Base-by-base conservation (phyloP, 2,888 invertebrate species). In the Erebia aethiops region DNA sequence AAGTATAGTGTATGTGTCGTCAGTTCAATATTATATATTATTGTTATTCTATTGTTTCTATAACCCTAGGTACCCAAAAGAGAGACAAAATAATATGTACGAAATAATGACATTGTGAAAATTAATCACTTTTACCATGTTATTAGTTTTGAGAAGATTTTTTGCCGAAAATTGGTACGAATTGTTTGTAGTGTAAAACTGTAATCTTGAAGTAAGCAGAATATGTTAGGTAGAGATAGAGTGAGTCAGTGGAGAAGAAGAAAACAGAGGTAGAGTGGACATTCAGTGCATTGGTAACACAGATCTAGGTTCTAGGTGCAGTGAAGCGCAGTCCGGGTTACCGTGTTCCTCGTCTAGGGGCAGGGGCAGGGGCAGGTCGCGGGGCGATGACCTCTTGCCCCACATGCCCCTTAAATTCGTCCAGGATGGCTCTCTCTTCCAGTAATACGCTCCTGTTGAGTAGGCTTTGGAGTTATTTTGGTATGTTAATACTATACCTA, bases 361-460 rank as follows among this genome's bases (percentile, higher is more conserved):
- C 77, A 21, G 56, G 51, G 14, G 51, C 51, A 51, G 78, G 78
- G 82, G 78, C 77, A 78, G 79, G 75, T 69, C 73, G 89, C 88
- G 89, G 72, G 87, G 90, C 84, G 87, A 87, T 84, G 86, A 90
- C 73, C 96, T 94, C 86, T 96, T 96, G 80, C 97, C 97, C 97
- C 97, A 97, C 88, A 96, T 95, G 73, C 96, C 96, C 88, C 96
- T 95, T 78, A 97, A 91, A 86, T 96, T 96, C 84, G 96, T 96
- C 97, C 96, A 96, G 84, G 95, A 96, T 13, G 96, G 96, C 82
- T 96, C 96, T 73, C 96, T 94, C 89, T 96, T 96, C 82, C 96
- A 96, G 96, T 96, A 96, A 83, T 90, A 93, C 77, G 95, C 94
- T 82, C 96, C 96, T 96, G 91, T 87, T 76, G 86, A 81, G 52